Percentiles rank a stretch among this genome's conserved stretches.
Evolutionary conservation across 2,888 invertebrate genomes (phyloP).

Genomic region (Ganaspis brasiliensis): DNA sequence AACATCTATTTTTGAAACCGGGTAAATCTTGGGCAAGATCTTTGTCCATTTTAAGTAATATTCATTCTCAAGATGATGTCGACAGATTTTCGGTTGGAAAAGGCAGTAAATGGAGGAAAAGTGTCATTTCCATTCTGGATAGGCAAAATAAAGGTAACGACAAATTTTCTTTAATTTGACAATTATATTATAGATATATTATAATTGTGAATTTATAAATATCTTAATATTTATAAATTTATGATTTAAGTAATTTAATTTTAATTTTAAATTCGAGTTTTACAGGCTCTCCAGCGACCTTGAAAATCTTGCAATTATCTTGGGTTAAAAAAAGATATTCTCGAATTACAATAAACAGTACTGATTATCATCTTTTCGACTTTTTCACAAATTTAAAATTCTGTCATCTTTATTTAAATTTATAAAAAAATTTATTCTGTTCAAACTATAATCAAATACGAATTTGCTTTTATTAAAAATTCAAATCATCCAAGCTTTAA

Average conservation of each 20-base stretch:
- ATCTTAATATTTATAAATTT: neutral
- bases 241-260: no score
- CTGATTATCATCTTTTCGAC: no score
- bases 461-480: no score
- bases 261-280: no score
- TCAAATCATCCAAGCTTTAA: no score
- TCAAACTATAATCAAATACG: no score
- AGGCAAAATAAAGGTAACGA: conserved; percentile 82
- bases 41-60: conserved; percentile 83
- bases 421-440: neutral
- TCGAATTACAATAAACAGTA: no score
- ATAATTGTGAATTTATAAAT: neutral
- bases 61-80: conserved; percentile 80
- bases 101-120: conserved; percentile 83
- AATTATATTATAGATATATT: neutral
- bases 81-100: conserved; percentile 80
- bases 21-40: conserved; percentile 88
- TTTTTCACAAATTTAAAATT: no score
- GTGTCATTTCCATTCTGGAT: conserved; percentile 82
- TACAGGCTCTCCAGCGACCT: no score
- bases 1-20: conserved; percentile 82
- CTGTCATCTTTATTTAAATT: neutral
- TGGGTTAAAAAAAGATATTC: no score
- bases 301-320: no score
- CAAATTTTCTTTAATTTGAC: neutral